These are phyloP conservation scores for Microctenopoma stevenorrisi DNA, from an alignment of 2,797 vertebrate species.

Conservation along the genomic window DNA sequence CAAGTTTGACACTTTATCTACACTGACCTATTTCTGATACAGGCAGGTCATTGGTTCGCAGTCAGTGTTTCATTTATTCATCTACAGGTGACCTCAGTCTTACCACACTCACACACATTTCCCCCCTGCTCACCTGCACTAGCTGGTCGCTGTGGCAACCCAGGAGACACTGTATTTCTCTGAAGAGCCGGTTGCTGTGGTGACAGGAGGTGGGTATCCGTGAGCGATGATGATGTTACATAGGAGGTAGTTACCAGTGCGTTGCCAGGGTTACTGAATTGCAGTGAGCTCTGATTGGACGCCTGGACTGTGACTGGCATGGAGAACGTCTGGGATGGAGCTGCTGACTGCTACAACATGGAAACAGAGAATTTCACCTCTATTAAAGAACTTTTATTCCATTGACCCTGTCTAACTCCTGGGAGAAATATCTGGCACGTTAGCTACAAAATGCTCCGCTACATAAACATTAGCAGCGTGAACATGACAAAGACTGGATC, in stretches of 20 bases:
- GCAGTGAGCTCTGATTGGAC: slow-evolving; percentile 93
- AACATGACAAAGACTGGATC: no score
- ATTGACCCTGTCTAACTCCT: no score
- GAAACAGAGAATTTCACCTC: slow-evolving; percentile 17
- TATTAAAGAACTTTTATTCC: not conserved
- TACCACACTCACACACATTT: slow-evolving; percentile 19
- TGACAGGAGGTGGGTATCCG: slow-evolving; percentile 95
- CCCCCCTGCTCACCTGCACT: slow-evolving; percentile 88
- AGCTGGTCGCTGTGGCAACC: slow-evolving; percentile 96
- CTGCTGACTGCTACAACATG: slow-evolving; percentile 86
- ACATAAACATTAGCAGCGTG: no score
- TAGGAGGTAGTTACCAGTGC: slow-evolving; percentile 96
- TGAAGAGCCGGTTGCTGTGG: slow-evolving; percentile 93
- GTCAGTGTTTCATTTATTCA: slow-evolving; percentile 5
- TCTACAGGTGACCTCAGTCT: not conserved
- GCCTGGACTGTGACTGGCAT: slow-evolving; percentile 98
- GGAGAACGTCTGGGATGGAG: slow-evolving; percentile 93
- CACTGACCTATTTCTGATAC: not conserved
- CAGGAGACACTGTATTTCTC: slow-evolving; percentile 95
- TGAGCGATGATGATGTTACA: slow-evolving; percentile 93
- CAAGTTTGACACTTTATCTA: not conserved
- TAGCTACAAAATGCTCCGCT: not conserved
- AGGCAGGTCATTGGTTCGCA: not conserved
- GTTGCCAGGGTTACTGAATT: slow-evolving; percentile 94
- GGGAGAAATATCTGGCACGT: not conserved